Base-by-base conservation (phyloP, 2,113 vertebrate genomes). In the Hyla sarda region DNA sequence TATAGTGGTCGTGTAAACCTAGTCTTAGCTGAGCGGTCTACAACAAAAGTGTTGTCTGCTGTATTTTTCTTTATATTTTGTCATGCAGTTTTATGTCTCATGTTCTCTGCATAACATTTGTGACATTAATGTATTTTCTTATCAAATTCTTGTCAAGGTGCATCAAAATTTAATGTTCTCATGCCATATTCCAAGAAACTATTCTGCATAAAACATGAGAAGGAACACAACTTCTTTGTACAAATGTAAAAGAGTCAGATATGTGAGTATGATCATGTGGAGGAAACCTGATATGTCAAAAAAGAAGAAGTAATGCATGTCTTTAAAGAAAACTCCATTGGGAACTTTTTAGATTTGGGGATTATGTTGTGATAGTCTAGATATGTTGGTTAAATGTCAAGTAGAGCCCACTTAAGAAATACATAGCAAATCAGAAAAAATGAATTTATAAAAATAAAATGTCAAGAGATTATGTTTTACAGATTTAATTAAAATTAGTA, bases 161-260 rank as follows among this genome's bases (percentile, higher is more conserved):
- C 47, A 85, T 91, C 91, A 91, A 91, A 90, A 7, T 83, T 91
- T 89, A 91, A 90, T 90, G 52, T 32, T 88, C 71, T 88, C 75
- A 85, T 88, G 25, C 3, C 84, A 88, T 25, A 32, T 88, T 88
- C 52, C n/a, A 78, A 91, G 90, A 75, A 0, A 0, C 1, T 88
- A 86, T 88, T 89, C 87, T 93, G 21, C 88, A 88, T 92, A 89
- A 92, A 91, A 90, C 47, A 82, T 82, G 76, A 90, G 81, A 82
- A 89, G 82, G 23, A 47, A 48, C 62, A 74, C 3, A 48, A 25
- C 0, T 88, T 0, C n/a, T 28, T 82, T 91, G 75, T 84, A 89
- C 82, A 85, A 50, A 60, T 87, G 74, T 11, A 50, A 82, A 9
- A 14, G 32, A 11, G 19, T 25, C 23, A 67, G 23, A 47, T 28